Base-by-base conservation (phyloP, 2,888 invertebrate species). In the Omphaloscelis lunosa region DNA sequence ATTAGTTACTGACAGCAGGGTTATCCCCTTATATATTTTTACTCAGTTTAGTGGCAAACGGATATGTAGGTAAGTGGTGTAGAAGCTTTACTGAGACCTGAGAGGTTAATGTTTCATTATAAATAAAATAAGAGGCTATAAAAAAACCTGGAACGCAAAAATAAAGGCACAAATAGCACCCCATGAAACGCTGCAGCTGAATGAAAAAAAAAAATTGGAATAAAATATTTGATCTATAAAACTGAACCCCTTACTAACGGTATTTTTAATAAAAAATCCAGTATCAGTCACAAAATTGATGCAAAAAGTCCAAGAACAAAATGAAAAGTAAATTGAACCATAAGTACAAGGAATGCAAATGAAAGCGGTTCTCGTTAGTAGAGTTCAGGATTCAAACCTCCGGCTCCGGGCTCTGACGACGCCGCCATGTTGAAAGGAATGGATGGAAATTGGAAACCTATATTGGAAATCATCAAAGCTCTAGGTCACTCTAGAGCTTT, bases 281-380 rank as follows among this genome's bases (percentile, higher is more conserved):
- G 29, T 29, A 17, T 3, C 17, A 2, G 17, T 59, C 20, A 41
- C 6, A 29, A 66, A 65, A 72, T n/a, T 65, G 29, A 59, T 63
- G 39, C 29, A 53, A 68, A 68, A 67, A 8, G 59, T 53, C 15
- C 20, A 34, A 9, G 53, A 59, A 83, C 56, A 20, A 62, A 80
- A 65, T 69, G 12, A 62, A 79, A 53, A 23, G 51, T 69, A 51
- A 69, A 73, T 29, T 56, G 68, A 58, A 20, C 62, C 23, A 51
- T 66, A 72, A 76, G 63, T 67, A 77, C 41, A 84, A 85, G 82
- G 75, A 87, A 86, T 85, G 82, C 73, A 88, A 86, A 87, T 86
- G 72, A 85, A 82, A 80, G 53, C 53, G 59, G 63, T 76, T 65
- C 68, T 81, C 72, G 75, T 80, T 79, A 87, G 72, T 68, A 48